Evolutionary conservation across 2,113 vertebrate genomes (phyloP).

Genomic region (Daboia siamensis): DNA sequence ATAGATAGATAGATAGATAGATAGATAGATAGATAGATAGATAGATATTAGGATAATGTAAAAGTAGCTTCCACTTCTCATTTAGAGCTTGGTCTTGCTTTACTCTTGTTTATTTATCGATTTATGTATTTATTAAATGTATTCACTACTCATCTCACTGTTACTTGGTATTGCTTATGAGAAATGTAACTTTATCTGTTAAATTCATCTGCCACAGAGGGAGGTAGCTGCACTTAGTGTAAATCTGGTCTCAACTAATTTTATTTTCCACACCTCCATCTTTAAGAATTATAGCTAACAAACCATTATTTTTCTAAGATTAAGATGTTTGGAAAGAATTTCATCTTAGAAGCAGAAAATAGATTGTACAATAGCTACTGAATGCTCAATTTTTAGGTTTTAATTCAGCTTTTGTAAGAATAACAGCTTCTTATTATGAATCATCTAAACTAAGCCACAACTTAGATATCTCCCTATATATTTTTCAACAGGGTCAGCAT

Average conservation of each 20-base stretch:
- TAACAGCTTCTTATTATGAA: background rate
- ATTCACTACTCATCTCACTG: background rate
- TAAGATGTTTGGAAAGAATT: conserved; percentile 11
- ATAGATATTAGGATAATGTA: conserved; percentile 41
- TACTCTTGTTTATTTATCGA: conserved; percentile 35
- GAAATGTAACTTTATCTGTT: conserved; percentile 16
- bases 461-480: background rate
- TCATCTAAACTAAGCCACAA: background rate
- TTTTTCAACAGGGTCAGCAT: conserved; percentile 78
- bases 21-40: too few relatives aligned
- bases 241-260: conserved; percentile 43
- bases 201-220: conserved; percentile 38
- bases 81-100: conserved; percentile 40
- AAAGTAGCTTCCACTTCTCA: conserved; percentile 47
- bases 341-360: conserved; percentile 5
- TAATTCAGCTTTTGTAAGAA: background rate
- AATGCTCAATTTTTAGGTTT: conserved; percentile 29
- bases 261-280: conserved; percentile 17
- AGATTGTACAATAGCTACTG: background rate
- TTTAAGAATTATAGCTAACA: background rate
- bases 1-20: too few relatives aligned
- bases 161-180: conserved; percentile 51
- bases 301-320: conserved; percentile 37
- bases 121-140: background rate
- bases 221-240: conserved; percentile 30